These are phyloP conservation scores for Phylloscopus collybita DNA, from an alignment of 2,797 vertebrate genomes.

Conservation along the genomic window DNA sequence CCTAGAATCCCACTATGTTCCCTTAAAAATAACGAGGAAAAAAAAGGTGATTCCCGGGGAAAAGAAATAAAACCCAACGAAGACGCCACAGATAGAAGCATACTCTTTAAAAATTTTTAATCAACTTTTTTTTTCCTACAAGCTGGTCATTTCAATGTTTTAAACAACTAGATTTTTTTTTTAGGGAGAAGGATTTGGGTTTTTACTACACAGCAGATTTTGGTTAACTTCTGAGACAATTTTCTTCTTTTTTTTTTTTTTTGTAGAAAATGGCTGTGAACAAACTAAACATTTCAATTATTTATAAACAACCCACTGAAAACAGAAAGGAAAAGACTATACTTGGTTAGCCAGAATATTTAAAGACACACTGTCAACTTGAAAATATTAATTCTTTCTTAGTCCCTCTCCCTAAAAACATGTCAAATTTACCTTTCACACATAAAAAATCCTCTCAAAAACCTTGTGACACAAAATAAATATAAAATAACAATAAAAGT, in stretches of 20 bases:
- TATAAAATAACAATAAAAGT: background rate
- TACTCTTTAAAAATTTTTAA: background rate
- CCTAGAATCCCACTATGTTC: background rate
- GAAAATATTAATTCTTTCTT: background rate
- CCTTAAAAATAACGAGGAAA: background rate
- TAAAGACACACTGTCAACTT: background rate
- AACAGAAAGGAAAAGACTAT: background rate
- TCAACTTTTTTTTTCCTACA: constrained; percentile 15
- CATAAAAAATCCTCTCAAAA: rapidly evolving
- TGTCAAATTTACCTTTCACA: background rate
- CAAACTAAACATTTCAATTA: constrained; percentile 56
- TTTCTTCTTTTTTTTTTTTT: constrained; percentile 52
- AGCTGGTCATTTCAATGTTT: background rate
- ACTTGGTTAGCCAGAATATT: background rate
- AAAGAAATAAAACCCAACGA: background rate
- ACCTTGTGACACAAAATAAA: background rate
- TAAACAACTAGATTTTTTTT: background rate
- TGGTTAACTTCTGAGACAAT: constrained; percentile 45
- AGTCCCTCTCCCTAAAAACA: background rate
- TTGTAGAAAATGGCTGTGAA: constrained; percentile 65
- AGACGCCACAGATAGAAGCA: background rate
- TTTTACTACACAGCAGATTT: constrained; percentile 6
- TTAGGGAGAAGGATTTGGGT: background rate
- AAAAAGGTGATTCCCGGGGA: background rate
- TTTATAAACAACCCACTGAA: constrained; percentile 20